Evolutionary conservation across 2,113 vertebrate genomes (phyloP), one percentile per base, ranked within the genome.

Genomic region (Struthio camelus): DNA sequence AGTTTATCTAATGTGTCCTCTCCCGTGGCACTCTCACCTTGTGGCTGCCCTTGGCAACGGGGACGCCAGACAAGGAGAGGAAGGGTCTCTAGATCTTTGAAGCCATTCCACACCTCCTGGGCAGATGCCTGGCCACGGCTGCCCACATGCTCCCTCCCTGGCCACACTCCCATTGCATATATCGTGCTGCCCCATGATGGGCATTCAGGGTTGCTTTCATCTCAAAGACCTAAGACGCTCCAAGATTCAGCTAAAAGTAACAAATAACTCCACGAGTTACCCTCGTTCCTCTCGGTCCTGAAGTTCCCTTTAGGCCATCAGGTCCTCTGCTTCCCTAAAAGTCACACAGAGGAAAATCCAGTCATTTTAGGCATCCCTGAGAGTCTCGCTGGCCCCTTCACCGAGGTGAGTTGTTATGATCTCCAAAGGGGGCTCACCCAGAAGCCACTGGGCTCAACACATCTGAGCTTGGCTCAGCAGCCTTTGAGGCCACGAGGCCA

Each of bases 251-350:
- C 34, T 30, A 10, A 7, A 27, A 27, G 28, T 7, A 14, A 38
- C 44, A 71, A 54, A 42, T n/a, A 11, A 4, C 15, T 51, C 64
- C 8, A 0, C 6, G 28, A 76, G 10, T 98, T 98, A 99, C 99
- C 98, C 98, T 97, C 65, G 95, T 97, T 82, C 99, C 99, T 94
- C 98, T 98, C 1, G 95, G 86, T 95, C 99, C 99, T 64, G 96
- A 93, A 42, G 87, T 95, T 76, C 99, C 99, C 28, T 87, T 97
- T 0, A 87, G 97, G 78, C 99, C 99, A 38, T 98, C 98, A 3
- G 96, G 82, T 96, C 99, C 99, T 88, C 97, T 98, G 87, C 95
- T 97, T 32, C 99, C 99, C 99, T 99, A 97, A 69, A 98, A 87
- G n/a, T 27, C 36, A 89, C 27, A 65, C 14, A 40, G 11, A 72